Evolutionary conservation across 2,888 invertebrate genomes (phyloP).

Genomic region (Galeopsomyia nigrocyanea): DNA sequence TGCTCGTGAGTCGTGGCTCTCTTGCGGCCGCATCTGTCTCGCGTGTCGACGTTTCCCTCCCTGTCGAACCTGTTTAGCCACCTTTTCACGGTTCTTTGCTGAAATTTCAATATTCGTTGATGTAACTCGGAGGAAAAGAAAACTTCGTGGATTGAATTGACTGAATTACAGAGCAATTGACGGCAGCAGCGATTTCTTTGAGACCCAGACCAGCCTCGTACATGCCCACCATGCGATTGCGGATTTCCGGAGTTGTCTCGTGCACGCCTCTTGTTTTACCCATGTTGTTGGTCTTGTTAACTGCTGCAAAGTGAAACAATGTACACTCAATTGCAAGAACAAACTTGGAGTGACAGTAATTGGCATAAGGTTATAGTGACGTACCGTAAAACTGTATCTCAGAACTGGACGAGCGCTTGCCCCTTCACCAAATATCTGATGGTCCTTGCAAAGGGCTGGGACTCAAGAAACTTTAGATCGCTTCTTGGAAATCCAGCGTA

Average conservation of each 20-base stretch:
- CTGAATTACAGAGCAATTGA: slow-evolving; percentile 64
- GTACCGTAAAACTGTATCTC: too few species aligned
- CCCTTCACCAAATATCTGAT: too few species aligned
- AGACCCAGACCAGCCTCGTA: slow-evolving; percentile 66
- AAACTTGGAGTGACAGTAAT: too few species aligned
- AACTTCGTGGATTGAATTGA: background rate
- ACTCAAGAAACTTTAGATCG: too few species aligned
- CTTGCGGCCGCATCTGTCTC: slow-evolving; percentile 66
- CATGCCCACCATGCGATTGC: slow-evolving; percentile 68
- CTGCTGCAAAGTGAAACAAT: too few species aligned
- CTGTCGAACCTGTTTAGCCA: slow-evolving; percentile 67
- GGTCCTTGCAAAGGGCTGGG: too few species aligned
- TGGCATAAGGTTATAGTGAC: too few species aligned
- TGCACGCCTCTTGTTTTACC: slow-evolving; percentile 67
- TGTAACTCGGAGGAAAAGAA: too few species aligned
- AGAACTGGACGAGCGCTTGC: too few species aligned
- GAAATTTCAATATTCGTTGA: slow-evolving; percentile 1
- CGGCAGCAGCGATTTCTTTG: slow-evolving; percentile 64
- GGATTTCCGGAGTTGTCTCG: slow-evolving; percentile 66
- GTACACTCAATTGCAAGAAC: too few species aligned
- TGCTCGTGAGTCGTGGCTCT: slow-evolving; percentile 65
- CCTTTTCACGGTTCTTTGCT: slow-evolving; percentile 67
- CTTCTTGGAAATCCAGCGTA: too few species aligned
- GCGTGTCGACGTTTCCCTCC: slow-evolving; percentile 65
- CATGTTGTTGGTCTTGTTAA: slow-evolving; percentile 51